Evolutionary conservation across 2,888 invertebrate genomes (phyloP), one percentile per base, ranked within the genome.

Genomic region (Stictocephala bisonia): DNA sequence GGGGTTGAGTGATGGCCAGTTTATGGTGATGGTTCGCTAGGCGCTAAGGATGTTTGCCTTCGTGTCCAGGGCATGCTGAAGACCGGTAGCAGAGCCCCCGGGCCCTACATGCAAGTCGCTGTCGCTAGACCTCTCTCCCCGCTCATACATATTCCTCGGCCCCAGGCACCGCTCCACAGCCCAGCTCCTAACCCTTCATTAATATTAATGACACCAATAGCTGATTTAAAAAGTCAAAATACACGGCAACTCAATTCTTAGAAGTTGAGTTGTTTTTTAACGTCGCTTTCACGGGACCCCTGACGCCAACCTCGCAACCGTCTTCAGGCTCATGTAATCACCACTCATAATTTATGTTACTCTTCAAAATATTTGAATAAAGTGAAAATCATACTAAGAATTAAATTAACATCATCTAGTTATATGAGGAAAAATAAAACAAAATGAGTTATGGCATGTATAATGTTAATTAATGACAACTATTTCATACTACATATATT

Each of bases 191-290:
- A 64, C 64, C 41, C 41, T 41, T 64, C 64, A 64, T 64, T 64
- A 64, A 64, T 64, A 64, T 64, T 64, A 64, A 64, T 64, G 64
- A 64, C 64, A 64, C 13, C 20, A 64, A 26, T 24, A 64, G 41
- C 64, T 64, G 64, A 64, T 64, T 64, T 35, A 41, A 64, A 64
- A 64, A 64, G 64, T 64, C 64, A 64, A 64, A 64, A 64, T 64
- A 64, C 64, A 64, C 64, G 64, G 64, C 64, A 64, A 64, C 64
- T 64, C 58, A 58, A 58, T 58, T 64, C 64, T 41, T 15, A 41
- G 64, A 64, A 64, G 20, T 58, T 7, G n/a, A 26, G 40, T 40
- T 64, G 22, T 40, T 64, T 40, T 44, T 64, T 64, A 11, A 20
- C 41, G 41, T 41, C n/a, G n/a, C n/a, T n/a, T n/a, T n/a, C n/a